Evolutionary conservation across 2,797 vertebrate genomes (phyloP).

Genomic region (Myotis vivesi): DNA sequence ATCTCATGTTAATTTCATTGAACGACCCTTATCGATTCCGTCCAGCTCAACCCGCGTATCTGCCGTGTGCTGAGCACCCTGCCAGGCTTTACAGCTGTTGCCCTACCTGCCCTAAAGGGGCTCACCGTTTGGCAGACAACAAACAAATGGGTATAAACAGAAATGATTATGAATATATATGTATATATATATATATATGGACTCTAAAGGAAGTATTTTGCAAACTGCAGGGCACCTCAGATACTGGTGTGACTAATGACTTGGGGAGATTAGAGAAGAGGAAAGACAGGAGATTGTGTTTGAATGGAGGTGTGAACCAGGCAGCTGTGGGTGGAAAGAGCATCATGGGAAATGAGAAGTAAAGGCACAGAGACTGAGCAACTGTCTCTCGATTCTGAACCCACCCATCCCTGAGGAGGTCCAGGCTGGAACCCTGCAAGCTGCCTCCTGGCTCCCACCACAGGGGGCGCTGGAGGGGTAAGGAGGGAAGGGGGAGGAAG

Average conservation of each 20-base stretch:
- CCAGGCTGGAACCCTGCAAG: neutral
- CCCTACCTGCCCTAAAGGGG: neutral
- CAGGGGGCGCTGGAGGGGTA: neutral
- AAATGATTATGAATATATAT: neutral
- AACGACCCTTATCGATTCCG: neutral
- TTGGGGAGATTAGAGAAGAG: neutral
- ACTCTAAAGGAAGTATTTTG: neutral
- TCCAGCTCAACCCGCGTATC: neutral
- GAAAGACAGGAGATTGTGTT: neutral
- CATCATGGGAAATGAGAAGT: neutral
- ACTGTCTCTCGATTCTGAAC: neutral
- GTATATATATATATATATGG: neutral
- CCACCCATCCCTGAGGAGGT: neutral
- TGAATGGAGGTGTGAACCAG: neutral
- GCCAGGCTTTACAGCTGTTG: neutral
- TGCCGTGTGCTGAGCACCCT: neutral
- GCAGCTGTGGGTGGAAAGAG: neutral
- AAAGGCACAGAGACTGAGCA: neutral
- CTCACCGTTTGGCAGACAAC: constrained; percentile 9
- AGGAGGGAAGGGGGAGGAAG: neutral
- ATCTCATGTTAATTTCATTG: neutral
- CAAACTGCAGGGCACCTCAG: constrained; percentile 3
- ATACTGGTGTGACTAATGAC: neutral
- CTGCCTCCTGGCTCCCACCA: neutral
- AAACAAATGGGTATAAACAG: neutral